Evolutionary conservation across 2,888 invertebrate genomes (phyloP).

Genomic region (Sminthurides aquaticus): DNA sequence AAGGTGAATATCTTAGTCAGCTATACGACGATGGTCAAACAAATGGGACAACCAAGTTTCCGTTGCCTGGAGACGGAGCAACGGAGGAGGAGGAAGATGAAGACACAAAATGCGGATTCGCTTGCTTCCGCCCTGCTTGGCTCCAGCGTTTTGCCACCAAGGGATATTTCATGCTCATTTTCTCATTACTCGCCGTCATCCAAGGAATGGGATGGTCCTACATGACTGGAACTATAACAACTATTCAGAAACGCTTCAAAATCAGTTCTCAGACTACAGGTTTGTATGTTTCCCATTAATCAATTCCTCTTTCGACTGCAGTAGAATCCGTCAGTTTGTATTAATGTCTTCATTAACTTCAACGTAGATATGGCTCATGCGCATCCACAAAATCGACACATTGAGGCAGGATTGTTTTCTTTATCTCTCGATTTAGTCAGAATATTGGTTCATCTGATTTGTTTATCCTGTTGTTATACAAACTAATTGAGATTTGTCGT

Average conservation of each 20-base stretch:
- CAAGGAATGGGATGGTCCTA: conserved; percentile 43
- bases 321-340: too few relatives aligned
- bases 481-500: too few relatives aligned
- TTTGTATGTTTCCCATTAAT: conserved; percentile 9
- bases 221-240: conserved; percentile 44
- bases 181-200: conserved; percentile 50
- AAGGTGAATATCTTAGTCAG: not conserved
- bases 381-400: too few relatives aligned
- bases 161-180: conserved; percentile 56
- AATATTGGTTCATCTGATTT: too few relatives aligned
- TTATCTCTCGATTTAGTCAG: too few relatives aligned
- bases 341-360: not conserved
- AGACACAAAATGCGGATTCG: conserved; percentile 51
- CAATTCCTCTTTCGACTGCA: not conserved
- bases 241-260: conserved; percentile 45
- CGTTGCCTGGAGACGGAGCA: too few relatives aligned
- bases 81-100: conserved; percentile 29
- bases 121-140: conserved; percentile 54
- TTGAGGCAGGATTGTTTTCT: not conserved
- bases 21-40: not conserved
- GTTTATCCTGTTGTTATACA: too few relatives aligned
- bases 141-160: conserved; percentile 55
- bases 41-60: too few relatives aligned
- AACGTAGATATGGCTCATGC: too few relatives aligned
- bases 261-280: conserved; percentile 44